Conservation (phyloP, 2,888 invertebrate genomes). For the Melanostoma mellinum region DNA sequence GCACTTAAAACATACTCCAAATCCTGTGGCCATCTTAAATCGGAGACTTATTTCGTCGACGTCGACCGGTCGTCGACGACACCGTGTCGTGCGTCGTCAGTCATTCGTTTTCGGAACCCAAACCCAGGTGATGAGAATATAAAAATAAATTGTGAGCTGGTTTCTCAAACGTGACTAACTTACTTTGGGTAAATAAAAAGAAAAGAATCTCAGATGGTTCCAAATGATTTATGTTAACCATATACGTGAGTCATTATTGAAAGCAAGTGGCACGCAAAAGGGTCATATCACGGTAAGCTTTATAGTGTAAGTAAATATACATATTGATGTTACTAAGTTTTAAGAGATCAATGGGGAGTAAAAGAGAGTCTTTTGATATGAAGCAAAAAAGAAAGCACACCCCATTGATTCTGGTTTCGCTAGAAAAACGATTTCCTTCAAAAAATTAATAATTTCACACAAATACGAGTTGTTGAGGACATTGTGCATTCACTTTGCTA, state of each 20-base stretch:
- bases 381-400: too few species aligned
- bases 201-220: slow-evolving; percentile 11
- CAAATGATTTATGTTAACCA: slow-evolving; percentile 26
- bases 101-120: background rate
- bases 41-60: too few species aligned
- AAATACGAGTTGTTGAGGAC: too few species aligned
- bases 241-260: slow-evolving; percentile 25
- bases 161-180: slow-evolving; percentile 25
- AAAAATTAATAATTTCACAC: too few species aligned
- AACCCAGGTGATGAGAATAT: slow-evolving; percentile 4
- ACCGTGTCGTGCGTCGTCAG: too few species aligned
- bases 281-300: slow-evolving; percentile 13
- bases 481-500: too few species aligned
- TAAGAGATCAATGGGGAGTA: background rate
- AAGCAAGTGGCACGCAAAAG: slow-evolving; percentile 23
- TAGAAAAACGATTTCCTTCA: too few species aligned
- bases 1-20: too few species aligned
- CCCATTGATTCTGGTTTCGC: too few species aligned
- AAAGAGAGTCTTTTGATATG: background rate
- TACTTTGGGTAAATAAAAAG: slow-evolving; percentile 21
- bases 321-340: too few species aligned
- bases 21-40: too few species aligned
- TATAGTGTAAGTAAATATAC: slow-evolving; percentile 12
- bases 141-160: slow-evolving; percentile 24
- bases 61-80: too few species aligned